Evolutionary conservation across 2,113 vertebrate species (phyloP), one percentile per base, ranked within the genome.

Genomic region (Barbus barbus): DNA sequence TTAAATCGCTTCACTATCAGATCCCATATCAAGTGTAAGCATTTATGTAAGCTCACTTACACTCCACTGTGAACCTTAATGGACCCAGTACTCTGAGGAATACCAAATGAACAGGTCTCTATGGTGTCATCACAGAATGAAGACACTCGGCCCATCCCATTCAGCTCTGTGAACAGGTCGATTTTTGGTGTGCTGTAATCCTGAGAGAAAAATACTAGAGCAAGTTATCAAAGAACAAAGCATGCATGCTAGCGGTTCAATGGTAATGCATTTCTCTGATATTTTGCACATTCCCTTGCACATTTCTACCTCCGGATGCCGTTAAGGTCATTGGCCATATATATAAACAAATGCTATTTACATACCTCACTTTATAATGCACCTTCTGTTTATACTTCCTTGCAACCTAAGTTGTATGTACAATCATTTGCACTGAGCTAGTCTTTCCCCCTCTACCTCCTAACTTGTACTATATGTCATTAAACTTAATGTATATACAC

Each of bases 41-140:
- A 38, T 38, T 71, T 38, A 71, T 16, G 41, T 67, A 31, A 58
- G 4, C 84, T 82, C 88, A 96, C 97, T 97, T 94, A 99, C 98
- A 91, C 94, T 94, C 98, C 97, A 90, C 96, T 96, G 69, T 96
- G 95, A 48, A 99, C 96, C 93, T 95, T 96, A 84, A 99, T 96
- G 85, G 98, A 99, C 88, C 94, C 95, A 0, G 97, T 97, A 87
- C 94, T 95, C 87, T 96, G 96, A 16, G 95, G 94, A 16, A 95
- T 89, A 65, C 95, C 95, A 31, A 93, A 98, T 22, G 95, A 92
- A n/a, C 95, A 92, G 1, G 94, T 91, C 88, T 99, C 97, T 31
- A 96, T 91, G 0, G 92, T 90, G 75, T 97, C 97, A 14, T 97
- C 96, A 81, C 94, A 96, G 93, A 94, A 96, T 56, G 96, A 94